phyloP scores from a whole-genome alignment of 2,888 invertebrate species.

The Ametastegia equiseti region DNA sequence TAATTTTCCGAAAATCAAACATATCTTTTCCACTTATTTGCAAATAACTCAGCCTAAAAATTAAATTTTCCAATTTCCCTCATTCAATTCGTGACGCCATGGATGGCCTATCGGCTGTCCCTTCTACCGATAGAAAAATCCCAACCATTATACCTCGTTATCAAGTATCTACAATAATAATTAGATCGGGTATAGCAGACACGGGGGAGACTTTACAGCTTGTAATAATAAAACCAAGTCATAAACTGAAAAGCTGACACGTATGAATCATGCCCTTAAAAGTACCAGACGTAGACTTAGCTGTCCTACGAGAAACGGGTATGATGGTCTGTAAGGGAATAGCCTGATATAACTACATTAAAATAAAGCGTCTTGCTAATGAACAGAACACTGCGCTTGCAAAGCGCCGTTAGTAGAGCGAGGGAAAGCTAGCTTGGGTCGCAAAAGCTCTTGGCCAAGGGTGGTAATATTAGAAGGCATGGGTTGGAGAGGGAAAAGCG shows the following conservation, averaged over 20 bases:
- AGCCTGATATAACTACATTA: slow-evolving; percentile 45
- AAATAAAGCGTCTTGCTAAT: slow-evolving; percentile 45
- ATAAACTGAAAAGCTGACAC: not conserved
- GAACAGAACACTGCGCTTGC: slow-evolving; percentile 37
- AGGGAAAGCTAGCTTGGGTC: not conserved
- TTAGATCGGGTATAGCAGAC: too few relatives aligned
- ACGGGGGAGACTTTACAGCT: too few relatives aligned
- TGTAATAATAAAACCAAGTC: too few relatives aligned
- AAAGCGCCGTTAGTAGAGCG: slow-evolving; percentile 28
- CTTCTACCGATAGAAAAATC: too few relatives aligned
- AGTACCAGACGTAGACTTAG: not conserved
- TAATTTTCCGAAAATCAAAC: too few relatives aligned
- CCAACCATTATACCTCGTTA: too few relatives aligned
- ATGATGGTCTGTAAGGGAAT: slow-evolving; percentile 15
- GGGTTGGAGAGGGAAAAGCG: not conserved
- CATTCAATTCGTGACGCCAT: too few relatives aligned
- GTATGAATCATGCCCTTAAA: not conserved
- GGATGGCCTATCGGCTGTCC: too few relatives aligned
- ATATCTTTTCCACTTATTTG: too few relatives aligned
- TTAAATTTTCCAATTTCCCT: too few relatives aligned
- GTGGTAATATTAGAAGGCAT: not conserved
- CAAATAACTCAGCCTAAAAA: too few relatives aligned
- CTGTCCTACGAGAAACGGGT: not conserved
- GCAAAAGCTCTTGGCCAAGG: slow-evolving; percentile 23
- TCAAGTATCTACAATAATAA: too few relatives aligned